Base-by-base conservation (phyloP, 1,140 invertebrate species). In the Drosophila mayri region DNA sequence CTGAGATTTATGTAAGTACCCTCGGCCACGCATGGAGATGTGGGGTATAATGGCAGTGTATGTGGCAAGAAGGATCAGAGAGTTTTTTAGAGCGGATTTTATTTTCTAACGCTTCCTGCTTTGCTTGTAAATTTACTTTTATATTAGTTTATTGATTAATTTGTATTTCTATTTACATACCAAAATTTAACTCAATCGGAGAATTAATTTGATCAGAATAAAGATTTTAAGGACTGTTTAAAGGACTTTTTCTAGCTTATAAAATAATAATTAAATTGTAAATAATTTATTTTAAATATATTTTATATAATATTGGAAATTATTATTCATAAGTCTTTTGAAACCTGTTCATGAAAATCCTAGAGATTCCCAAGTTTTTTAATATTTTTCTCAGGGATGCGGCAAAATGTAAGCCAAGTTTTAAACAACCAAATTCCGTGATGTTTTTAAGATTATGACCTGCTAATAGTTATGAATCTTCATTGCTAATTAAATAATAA, bases 1-100 rank as follows among this genome's bases (percentile, higher is more conserved):
- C 80, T 64, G 63, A 54, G 55, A 68, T 44, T 71, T 57, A 54
- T 38, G 35, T 22, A 38, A 38, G 32, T 38, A 54, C 52, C 49
- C 25, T 28, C 25, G 25, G 25, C 47, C 25, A 50, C 50, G 37
- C 52, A 20, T 25, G 35, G 20, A 22, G 32, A 20, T 38, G 12
- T 6, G 20, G 52, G 52, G 50, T 54, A 54, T 54, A 18, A 32
- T 16, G 14, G 20, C 30, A 54, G 20, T 54, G 32, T 52, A 4
- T 12, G 8, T 22, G 6, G 10, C 52, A 16, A n/a, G 52, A 2
- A 16, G 14, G 14, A 16, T 37, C 25, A 25, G 9, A 14, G 9
- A 6, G 18, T 10, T 12, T 16, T 14, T 1, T 16, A 20, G 7
- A 20, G n/a, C 0, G n/a, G n/a, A 8, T 14, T 35, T 14, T 7